Evolutionary conservation across 2,113 vertebrate species (phyloP).

Genomic region (Salvelinus namaycush): DNA sequence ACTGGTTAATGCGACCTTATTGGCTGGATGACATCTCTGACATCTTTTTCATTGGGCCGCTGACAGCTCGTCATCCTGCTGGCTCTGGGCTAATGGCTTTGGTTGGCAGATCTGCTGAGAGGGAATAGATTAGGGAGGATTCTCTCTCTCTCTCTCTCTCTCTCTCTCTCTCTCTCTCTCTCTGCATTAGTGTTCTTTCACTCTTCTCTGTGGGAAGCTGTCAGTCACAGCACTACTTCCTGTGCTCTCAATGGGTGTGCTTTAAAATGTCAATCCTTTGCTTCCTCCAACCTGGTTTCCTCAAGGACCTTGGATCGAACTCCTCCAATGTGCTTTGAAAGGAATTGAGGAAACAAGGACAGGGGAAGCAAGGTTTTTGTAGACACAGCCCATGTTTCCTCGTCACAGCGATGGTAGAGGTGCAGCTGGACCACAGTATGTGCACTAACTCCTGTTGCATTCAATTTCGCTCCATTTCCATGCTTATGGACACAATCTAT

Average conservation of each 20-base stretch:
- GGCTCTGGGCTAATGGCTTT: constrained; percentile 56
- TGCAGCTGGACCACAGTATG: neutral
- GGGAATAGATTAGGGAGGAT: constrained; percentile 65
- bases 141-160: constrained; percentile 2
- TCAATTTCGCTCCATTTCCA: neutral
- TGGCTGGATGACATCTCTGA: neutral
- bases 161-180: constrained; percentile 8
- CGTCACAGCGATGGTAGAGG: neutral
- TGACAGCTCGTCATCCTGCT: constrained; percentile 62
- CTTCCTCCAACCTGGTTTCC: too few relatives aligned
- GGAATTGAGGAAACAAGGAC: too few relatives aligned
- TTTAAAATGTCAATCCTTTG: too few relatives aligned
- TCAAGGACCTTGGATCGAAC: too few relatives aligned
- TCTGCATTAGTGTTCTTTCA: neutral
- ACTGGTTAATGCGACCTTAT: neutral
- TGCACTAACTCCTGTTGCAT: neutral
- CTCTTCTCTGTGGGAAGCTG: neutral
- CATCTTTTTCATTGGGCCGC: constrained; percentile 21
- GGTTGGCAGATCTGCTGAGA: constrained; percentile 58
- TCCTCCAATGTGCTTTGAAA: too few relatives aligned
- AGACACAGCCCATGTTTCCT: neutral
- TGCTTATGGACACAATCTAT: too few relatives aligned
- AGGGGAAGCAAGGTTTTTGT: too few relatives aligned
- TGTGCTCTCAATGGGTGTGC: neutral
- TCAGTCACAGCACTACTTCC: neutral